These are phyloP conservation scores for Gymnoscopelus microlampas DNA, from an alignment of 2,797 vertebrate genomes.

Conservation along the genomic window DNA sequence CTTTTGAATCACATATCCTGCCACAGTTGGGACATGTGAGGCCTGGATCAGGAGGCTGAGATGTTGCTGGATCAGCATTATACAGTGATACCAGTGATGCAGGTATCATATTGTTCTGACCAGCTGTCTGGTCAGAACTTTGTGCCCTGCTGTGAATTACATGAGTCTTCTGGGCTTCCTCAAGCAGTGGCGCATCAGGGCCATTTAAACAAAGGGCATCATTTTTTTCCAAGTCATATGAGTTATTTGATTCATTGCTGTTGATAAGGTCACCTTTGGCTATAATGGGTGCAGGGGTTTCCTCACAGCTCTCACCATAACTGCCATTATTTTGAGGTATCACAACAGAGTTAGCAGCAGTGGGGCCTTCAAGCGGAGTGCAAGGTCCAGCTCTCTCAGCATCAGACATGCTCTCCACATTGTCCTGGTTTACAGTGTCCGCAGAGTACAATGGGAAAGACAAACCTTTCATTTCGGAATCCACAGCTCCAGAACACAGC, in stretches of 20 bases:
- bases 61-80: no score
- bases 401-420: background rate
- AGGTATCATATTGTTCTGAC: slow-evolving; percentile 4
- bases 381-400: background rate
- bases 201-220: slow-evolving; percentile 1
- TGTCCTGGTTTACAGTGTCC: slow-evolving; percentile 11
- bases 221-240: background rate
- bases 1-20: no score
- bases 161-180: background rate
- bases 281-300: background rate
- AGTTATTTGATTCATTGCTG: background rate
- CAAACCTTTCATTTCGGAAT: background rate
- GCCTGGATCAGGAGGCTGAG: no score
- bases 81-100: slow-evolving; percentile 1
- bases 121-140: background rate
- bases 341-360: slow-evolving; percentile 5
- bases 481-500: background rate
- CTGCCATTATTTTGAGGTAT: slow-evolving; percentile 2
- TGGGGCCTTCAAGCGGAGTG: background rate
- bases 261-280: background rate
- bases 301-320: background rate
- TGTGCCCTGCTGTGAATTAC: background rate
- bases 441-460: background rate
- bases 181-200: background rate
- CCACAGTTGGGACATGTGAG: no score